Base-by-base conservation (phyloP, 2,113 vertebrate genomes). In the Marmota monax region DNA sequence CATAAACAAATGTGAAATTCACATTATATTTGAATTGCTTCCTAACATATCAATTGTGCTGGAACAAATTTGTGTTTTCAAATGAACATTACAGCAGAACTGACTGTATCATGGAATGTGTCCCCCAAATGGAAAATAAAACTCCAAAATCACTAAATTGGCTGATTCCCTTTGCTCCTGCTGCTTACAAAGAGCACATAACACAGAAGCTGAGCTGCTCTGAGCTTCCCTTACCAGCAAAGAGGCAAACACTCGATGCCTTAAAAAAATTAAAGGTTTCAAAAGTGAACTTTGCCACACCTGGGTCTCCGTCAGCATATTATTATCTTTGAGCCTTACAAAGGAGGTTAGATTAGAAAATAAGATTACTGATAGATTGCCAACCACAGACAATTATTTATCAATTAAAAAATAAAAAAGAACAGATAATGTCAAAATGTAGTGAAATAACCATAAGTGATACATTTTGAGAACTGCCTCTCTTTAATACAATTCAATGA, bases 321-420 rank as follows among this genome's bases (percentile, higher is more conserved):
- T 76, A 94, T 72, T 78, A 69, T 82, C 39, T 90, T 13, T 88
- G 69, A 76, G 53, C 17, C 51, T 93, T 23, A 61, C n/a, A 95
- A 18, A 87, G 6, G 17, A 73, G 14, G 4, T 69, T n/a, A 74
- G 18, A 92, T 88, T 72, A 89, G 25, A 14, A 11, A 65, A 77
- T 77, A 78, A 42, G 27, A 89, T 56, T n/a, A 73, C 39, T 48
- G 4, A 13, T 48, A 65, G 39, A 56, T 89, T 56, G 63, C 20
- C 65, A 91, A 69, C 18, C 39, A 80, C 8, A 34, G 12, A 65
- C 32, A 77, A 65, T 53, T 85, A 32, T 84, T 67, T 90, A 11
- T 74, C 45, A 77, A 29, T 69, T 74, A 58, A 76, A 29, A 76
- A 22, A 29, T 70, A 18, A n/a, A 39, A 45, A 16, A 77, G 14